Conservation (phyloP, 2,888 invertebrate genomes). For the Anticlea derivata region DNA sequence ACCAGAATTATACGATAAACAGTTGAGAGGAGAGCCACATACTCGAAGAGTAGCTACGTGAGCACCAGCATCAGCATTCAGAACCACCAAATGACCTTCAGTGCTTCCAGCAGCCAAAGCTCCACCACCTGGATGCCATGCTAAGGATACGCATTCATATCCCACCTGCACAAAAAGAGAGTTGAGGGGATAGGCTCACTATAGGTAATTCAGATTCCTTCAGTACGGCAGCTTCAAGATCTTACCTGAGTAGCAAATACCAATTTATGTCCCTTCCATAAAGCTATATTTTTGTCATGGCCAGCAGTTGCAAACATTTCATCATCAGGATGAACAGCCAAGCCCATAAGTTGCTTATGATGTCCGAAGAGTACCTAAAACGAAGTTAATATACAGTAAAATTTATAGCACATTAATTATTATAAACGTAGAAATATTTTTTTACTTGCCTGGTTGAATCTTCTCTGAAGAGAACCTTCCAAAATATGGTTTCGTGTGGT, state of each 20-base stretch:
- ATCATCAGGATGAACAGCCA: constrained; percentile 95
- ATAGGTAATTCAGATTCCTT: too few relatives aligned
- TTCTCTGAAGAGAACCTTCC: constrained; percentile 94
- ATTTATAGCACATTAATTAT: neutral
- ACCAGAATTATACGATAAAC: constrained; percentile 95
- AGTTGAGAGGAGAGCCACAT: constrained; percentile 93
- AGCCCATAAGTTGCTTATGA: constrained; percentile 93
- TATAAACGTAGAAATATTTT: too few relatives aligned
- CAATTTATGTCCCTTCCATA: constrained; percentile 95
- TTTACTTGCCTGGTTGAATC: constrained; percentile 89
- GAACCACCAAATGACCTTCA: constrained; percentile 93
- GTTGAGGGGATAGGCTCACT: neutral
- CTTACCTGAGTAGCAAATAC: constrained; percentile 93
- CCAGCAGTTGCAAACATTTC: constrained; percentile 96
- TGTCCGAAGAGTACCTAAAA: constrained; percentile 92
- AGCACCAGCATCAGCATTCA: constrained; percentile 94
- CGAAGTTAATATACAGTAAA: neutral
- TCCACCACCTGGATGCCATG: constrained; percentile 94
- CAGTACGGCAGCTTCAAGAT: neutral
- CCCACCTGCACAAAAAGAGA: constrained; percentile 81
- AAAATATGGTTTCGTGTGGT: constrained; percentile 95
- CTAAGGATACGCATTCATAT: constrained; percentile 94
- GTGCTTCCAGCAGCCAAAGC: constrained; percentile 95
- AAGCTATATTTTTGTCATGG: constrained; percentile 94
- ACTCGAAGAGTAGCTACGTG: constrained; percentile 93